Evolutionary conservation across 1,140 invertebrate species (phyloP).

Genomic region (Sinella curviseta): DNA sequence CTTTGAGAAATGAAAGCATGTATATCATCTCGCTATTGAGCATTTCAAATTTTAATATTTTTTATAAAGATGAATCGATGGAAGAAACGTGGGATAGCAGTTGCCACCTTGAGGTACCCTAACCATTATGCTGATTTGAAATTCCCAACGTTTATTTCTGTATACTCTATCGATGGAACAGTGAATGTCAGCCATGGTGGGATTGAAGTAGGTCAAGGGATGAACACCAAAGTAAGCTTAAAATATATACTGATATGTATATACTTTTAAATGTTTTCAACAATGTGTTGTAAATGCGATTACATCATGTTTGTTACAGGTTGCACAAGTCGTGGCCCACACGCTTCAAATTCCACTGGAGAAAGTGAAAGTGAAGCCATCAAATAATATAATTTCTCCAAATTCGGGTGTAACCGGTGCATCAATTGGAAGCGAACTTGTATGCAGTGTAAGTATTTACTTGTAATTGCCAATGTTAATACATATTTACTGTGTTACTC

Average conservation of each 20-base stretch:
- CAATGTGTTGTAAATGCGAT: background rate
- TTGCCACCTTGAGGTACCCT: constrained; percentile 55
- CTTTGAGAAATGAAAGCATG: background rate
- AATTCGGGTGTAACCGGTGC: constrained; percentile 52
- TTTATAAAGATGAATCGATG: constrained; percentile 55
- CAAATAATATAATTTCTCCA: constrained; percentile 49
- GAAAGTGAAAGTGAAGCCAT: constrained; percentile 51
- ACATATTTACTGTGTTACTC: no score
- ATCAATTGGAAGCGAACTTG: constrained; percentile 53
- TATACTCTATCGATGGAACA: constrained; percentile 63
- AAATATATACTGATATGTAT: background rate
- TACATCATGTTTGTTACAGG: constrained; percentile 46
- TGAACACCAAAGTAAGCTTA: constrained; percentile 67
- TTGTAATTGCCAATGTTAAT: constrained; percentile 40
- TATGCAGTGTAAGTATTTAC: constrained; percentile 42
- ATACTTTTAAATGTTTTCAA: background rate
- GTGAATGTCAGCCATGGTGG: constrained; percentile 66
- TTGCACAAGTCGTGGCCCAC: constrained; percentile 55
- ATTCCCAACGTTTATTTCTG: constrained; percentile 58
- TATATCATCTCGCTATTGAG: background rate
- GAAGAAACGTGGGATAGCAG: constrained; percentile 60
- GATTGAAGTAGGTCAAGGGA: constrained; percentile 68
- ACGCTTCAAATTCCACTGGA: constrained; percentile 54
- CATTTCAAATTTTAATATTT: background rate
- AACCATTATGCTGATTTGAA: constrained; percentile 39